These are phyloP conservation scores for Agriopis aurantiaria DNA, from an alignment of 2,888 invertebrate species.

Conservation along the genomic window DNA sequence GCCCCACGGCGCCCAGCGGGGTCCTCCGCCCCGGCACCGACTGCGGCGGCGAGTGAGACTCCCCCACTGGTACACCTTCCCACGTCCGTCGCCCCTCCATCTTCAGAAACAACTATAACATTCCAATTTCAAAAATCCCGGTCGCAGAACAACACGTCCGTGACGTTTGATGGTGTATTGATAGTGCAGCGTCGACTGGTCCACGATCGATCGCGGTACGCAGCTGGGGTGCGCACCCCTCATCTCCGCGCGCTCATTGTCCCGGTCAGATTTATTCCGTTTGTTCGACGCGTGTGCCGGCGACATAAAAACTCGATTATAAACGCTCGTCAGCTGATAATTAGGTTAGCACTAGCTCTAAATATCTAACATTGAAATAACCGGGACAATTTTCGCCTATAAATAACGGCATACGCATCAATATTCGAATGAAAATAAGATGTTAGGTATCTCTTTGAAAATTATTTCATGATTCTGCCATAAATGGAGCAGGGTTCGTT, in stretches of 20 bases:
- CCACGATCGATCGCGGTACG: slow-evolving; percentile 82
- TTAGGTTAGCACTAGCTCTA: slow-evolving; percentile 43
- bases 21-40: slow-evolving; percentile 90
- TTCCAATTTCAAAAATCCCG: slow-evolving; percentile 64
- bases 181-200: slow-evolving; percentile 75
- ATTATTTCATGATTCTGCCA: slow-evolving; percentile 45
- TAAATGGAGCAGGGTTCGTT: slow-evolving; percentile 57
- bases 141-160: slow-evolving; percentile 51
- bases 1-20: slow-evolving; percentile 93
- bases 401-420: slow-evolving; percentile 26
- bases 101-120: slow-evolving; percentile 54
- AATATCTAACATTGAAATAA: slow-evolving; percentile 28
- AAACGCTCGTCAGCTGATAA: slow-evolving; percentile 57
- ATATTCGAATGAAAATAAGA: slow-evolving; percentile 35
- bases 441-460: slow-evolving; percentile 23
- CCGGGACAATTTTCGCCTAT: slow-evolving; percentile 25
- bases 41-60: slow-evolving; percentile 85
- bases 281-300: slow-evolving; percentile 60
- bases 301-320: slow-evolving; percentile 53
- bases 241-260: slow-evolving; percentile 77
- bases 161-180: slow-evolving; percentile 62
- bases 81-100: slow-evolving; percentile 83
- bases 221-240: slow-evolving; percentile 86
- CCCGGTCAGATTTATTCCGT: slow-evolving; percentile 74
- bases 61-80: slow-evolving; percentile 81